Conservation (phyloP, 2,113 vertebrate genomes). For the Dolichotis patagonum region DNA sequence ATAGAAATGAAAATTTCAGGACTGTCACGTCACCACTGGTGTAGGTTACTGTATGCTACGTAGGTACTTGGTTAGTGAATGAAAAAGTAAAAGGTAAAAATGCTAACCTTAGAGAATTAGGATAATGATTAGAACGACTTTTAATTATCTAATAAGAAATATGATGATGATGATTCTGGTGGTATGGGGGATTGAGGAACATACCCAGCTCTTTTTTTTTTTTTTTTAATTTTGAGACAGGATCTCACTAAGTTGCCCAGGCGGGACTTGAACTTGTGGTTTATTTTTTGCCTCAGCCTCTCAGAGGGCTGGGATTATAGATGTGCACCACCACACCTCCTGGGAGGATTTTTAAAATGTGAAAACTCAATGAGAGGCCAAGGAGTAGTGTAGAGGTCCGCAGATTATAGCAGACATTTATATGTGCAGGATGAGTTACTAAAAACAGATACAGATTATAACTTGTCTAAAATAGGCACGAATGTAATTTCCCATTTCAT, state of each 20-base stretch:
- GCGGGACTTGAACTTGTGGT: not conserved
- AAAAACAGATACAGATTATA: not conserved
- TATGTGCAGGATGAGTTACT: not conserved
- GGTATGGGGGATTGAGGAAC: not conserved
- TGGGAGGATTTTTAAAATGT: constrained; percentile 1
- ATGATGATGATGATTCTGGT: not conserved
- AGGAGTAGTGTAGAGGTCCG: too few species aligned
- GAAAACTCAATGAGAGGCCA: not conserved
- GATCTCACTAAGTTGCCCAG: not conserved
- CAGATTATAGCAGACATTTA: not conserved
- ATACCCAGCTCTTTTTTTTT: not conserved
- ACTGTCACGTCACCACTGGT: not conserved
- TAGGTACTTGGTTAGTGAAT: not conserved
- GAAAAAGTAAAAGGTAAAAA: not conserved
- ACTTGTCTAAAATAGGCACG: not conserved
- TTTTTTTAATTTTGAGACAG: not conserved
- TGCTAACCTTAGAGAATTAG: not conserved
- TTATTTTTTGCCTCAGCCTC: not conserved
- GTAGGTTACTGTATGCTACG: not conserved
- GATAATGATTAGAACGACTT: not conserved
- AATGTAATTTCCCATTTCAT: not conserved
- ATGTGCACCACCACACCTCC: not conserved
- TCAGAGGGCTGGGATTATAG: not conserved
- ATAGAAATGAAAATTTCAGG: not conserved
- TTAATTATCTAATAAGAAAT: not conserved